A percentile compares a stretch with the other conserved stretches of the same genome.
phyloP scores from a whole-genome alignment of 2,113 vertebrate genomes.

The Acrocephalus arundinaceus region DNA sequence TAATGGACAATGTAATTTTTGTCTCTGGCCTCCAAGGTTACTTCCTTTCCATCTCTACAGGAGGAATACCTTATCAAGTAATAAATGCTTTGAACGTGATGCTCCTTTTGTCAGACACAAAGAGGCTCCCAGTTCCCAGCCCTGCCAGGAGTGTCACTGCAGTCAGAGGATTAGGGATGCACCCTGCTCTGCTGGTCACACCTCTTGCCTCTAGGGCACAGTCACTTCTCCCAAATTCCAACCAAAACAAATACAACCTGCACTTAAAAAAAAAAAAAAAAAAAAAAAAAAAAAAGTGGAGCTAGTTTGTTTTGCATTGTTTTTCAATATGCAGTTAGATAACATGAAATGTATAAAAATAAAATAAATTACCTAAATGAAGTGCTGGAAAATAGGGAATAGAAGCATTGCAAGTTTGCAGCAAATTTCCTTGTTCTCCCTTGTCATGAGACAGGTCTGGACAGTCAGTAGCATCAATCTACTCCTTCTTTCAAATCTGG shows the following conservation, averaged over 20 bases:
- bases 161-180: neutral
- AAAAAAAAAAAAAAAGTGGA: neutral
- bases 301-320: neutral
- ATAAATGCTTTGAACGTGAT: neutral
- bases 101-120: neutral
- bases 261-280: neutral
- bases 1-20: conserved; percentile 10
- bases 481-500: neutral
- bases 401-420: neutral
- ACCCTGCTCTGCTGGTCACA: neutral
- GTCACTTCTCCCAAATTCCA: neutral
- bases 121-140: neutral
- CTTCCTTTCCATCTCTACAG: neutral
- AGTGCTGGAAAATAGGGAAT: neutral
- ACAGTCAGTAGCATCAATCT: neutral
- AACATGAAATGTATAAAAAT: neutral
- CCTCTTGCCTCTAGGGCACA: neutral
- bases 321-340: neutral
- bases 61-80: conserved; percentile 14
- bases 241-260: neutral
- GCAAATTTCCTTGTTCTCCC: neutral
- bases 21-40: neutral
- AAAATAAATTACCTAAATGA: neutral
- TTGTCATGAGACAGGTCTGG: neutral
- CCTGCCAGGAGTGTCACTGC: neutral